phyloP scores from a whole-genome alignment of 2,797 vertebrate genomes.

The Emydoidea blandingii region DNA sequence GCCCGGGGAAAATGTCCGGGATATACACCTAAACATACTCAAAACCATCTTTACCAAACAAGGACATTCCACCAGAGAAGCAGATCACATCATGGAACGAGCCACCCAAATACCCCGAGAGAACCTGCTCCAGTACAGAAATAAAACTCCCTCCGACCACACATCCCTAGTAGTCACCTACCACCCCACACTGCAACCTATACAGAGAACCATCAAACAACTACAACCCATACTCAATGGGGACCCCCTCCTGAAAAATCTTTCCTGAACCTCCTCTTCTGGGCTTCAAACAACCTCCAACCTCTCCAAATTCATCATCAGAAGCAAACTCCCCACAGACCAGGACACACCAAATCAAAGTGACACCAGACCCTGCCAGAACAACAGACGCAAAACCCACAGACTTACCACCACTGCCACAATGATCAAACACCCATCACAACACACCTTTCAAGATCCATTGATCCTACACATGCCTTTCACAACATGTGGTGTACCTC shows the following conservation, averaged over 20 bases:
- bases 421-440: neutral
- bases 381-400: neutral
- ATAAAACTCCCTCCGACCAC: neutral
- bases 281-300: neutral
- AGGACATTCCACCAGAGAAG: neutral
- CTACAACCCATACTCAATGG: neutral
- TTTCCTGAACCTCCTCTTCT: neutral
- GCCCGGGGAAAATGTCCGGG: neutral
- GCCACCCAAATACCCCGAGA: neutral
- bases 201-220: neutral
- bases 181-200: neutral
- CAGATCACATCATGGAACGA: neutral
- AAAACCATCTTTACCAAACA: neutral
- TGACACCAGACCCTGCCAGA: neutral
- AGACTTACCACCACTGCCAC: neutral
- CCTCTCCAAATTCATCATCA: neutral
- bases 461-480: neutral
- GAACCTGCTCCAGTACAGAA: neutral
- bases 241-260: neutral
- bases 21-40: neutral
- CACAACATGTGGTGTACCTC: neutral
- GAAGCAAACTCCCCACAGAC: neutral
- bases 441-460: neutral
- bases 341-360: neutral
- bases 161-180: neutral